Evolutionary conservation across 2,113 vertebrate genomes (phyloP), one percentile per base, ranked within the genome.

Genomic region (Serranochromis macrocephalus): DNA sequence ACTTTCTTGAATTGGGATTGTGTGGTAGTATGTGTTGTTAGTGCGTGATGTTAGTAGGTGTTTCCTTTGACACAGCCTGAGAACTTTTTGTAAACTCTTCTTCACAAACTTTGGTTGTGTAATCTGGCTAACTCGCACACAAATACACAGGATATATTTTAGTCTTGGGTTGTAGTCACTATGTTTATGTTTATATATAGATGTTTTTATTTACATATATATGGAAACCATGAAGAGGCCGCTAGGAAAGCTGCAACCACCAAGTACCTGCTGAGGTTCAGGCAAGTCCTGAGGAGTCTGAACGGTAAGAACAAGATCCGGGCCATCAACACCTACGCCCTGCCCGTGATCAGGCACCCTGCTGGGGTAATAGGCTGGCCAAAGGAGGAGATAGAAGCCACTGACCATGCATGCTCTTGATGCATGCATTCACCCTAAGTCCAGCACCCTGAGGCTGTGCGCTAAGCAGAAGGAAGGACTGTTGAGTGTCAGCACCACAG

Each of bases 321-420:
- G 26, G 1, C 57, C 0, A 14, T 58, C 8, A 61, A 58, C 3
- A 61, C 1, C 0, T 58, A 17, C 14, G 5, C 55, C 7, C 7
- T 16, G 26, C 26, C 55, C 1, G 0, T 58, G 55, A 29, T 29
- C 55, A 29, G 26, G 55, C 16, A 29, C 26, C 55, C 55, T 5
- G 7, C 24, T 58, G 55, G 55, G 13, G 0, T 16, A 29, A 29
- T 16, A 58, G 0, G 0, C 13, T 16, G 13, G 0, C 13, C 55
- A 58, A 58, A 16, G 55, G 24, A 5, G 13, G 0, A 58, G 55
- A 16, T 9, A 9, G 55, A 58, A 16, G 24, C 55, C 24, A 9
- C 24, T 57, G 53, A 19, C 24, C 24, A 29, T 55, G 54, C 24
- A 14, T 5, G 11, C 2, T 4, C 12, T 13, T 45, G 42, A 45